phyloP scores from a whole-genome alignment of 2,797 vertebrate genomes.

The Denticeps clupeoides region DNA sequence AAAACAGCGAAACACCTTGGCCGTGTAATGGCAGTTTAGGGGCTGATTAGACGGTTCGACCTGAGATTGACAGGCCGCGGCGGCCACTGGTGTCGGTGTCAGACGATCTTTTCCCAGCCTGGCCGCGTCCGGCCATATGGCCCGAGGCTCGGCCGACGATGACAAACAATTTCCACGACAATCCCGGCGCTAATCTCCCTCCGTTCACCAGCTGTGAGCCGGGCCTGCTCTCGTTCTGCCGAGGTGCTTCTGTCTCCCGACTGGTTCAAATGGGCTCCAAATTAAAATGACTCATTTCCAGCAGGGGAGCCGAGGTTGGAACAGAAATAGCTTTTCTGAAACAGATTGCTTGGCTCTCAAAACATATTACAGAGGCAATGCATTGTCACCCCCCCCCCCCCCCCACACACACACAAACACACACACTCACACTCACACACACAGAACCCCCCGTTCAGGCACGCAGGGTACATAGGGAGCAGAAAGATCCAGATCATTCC shows the following conservation, averaged over 20 bases:
- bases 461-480: too few relatives aligned
- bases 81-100: too few relatives aligned
- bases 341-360: too few relatives aligned
- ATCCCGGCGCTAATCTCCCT: slow-evolving; percentile 42
- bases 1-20: not conserved
- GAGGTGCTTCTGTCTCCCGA: slow-evolving; percentile 28
- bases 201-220: slow-evolving; percentile 38
- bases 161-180: slow-evolving; percentile 52
- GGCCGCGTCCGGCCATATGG: slow-evolving; percentile 50
- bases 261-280: slow-evolving; percentile 7
- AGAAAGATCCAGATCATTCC: slow-evolving; percentile 5
- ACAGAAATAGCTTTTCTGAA: slow-evolving; percentile 17
- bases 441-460: not conserved
- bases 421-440: too few relatives aligned
- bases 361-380: too few relatives aligned
- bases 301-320: not conserved
- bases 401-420: too few relatives aligned
- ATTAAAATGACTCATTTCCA: slow-evolving; percentile 15
- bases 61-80: too few relatives aligned
- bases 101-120: slow-evolving; percentile 22
- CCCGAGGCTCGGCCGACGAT: slow-evolving; percentile 36
- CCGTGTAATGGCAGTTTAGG: not conserved
- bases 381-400: too few relatives aligned
- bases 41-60: not conserved
- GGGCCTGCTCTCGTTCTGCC: slow-evolving; percentile 16